These are phyloP conservation scores for Melopsittacus undulatus DNA, from an alignment of 2,797 vertebrate genomes.

Conservation along the genomic window DNA sequence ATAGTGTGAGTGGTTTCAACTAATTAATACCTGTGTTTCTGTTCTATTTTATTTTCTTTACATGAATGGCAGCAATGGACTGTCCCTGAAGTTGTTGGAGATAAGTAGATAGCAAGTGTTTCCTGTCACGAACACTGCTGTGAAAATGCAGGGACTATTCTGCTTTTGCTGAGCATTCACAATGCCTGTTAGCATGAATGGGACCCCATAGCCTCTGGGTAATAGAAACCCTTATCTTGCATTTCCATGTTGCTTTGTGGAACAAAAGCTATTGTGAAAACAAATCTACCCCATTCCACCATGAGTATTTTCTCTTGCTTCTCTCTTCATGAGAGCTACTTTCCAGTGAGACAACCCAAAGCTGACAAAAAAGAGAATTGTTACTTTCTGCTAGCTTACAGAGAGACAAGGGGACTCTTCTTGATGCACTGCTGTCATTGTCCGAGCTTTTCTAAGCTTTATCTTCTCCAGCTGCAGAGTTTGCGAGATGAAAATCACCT, in stretches of 20 bases:
- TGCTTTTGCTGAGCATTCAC: neutral
- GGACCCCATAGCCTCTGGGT: neutral
- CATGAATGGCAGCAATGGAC: neutral
- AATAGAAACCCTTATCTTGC: constrained; percentile 53
- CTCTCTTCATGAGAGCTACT: neutral
- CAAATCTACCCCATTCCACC: neutral
- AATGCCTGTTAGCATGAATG: neutral
- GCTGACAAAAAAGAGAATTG: neutral
- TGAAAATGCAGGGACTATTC: neutral
- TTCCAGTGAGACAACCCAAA: neutral
- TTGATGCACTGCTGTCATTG: neutral
- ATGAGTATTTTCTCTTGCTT: neutral
- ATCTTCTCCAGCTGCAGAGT: neutral
- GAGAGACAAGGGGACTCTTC: neutral
- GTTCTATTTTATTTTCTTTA: constrained; percentile 6
- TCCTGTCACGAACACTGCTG: neutral
- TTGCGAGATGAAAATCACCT: neutral
- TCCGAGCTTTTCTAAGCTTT: neutral
- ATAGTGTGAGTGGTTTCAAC: neutral
- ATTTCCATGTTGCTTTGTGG: constrained; percentile 21
- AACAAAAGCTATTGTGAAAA: constrained; percentile 9
- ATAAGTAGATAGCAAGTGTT: neutral
- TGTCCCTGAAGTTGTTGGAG: neutral
- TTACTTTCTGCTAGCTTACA: neutral
- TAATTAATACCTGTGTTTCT: neutral